Percentiles rank a stretch among this genome's conserved stretches.
These are phyloP conservation scores for Mythimna ferrago DNA, from an alignment of 2,888 invertebrate species.

Conservation along the genomic window DNA sequence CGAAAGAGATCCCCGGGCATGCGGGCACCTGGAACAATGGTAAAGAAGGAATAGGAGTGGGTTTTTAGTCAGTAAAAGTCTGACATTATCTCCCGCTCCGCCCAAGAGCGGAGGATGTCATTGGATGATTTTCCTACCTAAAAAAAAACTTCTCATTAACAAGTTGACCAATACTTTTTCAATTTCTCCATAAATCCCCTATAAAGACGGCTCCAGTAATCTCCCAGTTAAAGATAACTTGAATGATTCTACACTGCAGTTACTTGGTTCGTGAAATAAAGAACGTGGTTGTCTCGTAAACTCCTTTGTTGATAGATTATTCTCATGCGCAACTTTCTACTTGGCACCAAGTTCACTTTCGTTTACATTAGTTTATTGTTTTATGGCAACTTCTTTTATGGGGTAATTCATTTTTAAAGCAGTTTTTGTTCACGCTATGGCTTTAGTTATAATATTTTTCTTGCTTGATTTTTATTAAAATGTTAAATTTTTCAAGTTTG, in stretches of 20 bases:
- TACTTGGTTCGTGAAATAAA: constrained; percentile 36
- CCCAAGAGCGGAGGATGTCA: no score
- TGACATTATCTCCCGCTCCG: no score
- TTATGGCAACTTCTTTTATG: constrained; percentile 31
- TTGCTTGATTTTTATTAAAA: not conserved
- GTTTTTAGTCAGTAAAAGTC: no score
- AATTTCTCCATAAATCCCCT: not conserved
- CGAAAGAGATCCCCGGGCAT: no score
- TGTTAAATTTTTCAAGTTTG: not conserved
- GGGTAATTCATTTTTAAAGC: constrained; percentile 10
- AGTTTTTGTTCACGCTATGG: not conserved
- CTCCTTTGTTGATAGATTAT: constrained; percentile 55
- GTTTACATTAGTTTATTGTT: constrained; percentile 46
- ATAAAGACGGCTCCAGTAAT: constrained; percentile 9
- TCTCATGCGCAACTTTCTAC: constrained; percentile 58
- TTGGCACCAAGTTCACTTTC: constrained; percentile 49
- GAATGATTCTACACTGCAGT: constrained; percentile 28
- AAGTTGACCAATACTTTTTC: not conserved
- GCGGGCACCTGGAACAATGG: no score
- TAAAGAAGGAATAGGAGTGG: no score
- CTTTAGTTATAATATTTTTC: not conserved
- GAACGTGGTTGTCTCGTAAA: constrained; percentile 30
- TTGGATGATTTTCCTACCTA: no score
- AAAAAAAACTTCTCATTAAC: not conserved
- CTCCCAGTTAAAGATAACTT: not conserved